These are phyloP conservation scores for Poliocrania exsul DNA, from an alignment of 2,797 vertebrate genomes.

Conservation along the genomic window DNA sequence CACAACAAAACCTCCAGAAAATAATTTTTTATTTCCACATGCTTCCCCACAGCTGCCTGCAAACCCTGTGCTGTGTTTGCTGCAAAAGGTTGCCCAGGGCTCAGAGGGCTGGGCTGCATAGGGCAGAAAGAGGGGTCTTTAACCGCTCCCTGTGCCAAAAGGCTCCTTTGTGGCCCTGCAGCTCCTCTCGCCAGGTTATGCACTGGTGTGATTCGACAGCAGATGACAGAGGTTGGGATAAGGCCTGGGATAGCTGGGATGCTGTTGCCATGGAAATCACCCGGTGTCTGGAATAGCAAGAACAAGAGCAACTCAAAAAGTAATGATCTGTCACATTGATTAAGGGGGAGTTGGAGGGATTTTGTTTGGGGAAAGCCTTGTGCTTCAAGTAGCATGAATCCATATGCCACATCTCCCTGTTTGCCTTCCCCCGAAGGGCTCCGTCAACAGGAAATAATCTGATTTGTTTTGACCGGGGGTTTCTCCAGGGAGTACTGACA, in stretches of 20 bases:
- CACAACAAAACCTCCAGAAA: not conserved
- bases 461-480: not conserved
- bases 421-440: not conserved
- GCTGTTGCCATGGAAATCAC: conserved; percentile 64
- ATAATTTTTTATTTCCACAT: not conserved
- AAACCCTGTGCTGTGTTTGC: not conserved
- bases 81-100: not conserved
- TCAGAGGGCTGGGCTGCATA: rapidly evolving
- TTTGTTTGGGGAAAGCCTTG: conserved; percentile 1
- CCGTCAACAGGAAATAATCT: conserved; percentile 25
- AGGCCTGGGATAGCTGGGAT: conserved; percentile 43
- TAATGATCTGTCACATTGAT: conserved; percentile 54
- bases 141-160: not conserved
- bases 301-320: conserved; percentile 33
- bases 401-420: conserved; percentile 15
- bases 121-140: not conserved
- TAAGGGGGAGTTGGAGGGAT: conserved; percentile 20
- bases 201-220: not conserved
- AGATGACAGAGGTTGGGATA: conserved; percentile 48
- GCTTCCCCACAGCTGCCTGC: not conserved
- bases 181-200: not conserved
- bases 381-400: not conserved
- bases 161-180: not conserved
- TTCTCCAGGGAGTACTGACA: not conserved
- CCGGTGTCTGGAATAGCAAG: conserved; percentile 12